Base-by-base conservation (phyloP, 2,113 vertebrate species). In the Myodes glareolus region DNA sequence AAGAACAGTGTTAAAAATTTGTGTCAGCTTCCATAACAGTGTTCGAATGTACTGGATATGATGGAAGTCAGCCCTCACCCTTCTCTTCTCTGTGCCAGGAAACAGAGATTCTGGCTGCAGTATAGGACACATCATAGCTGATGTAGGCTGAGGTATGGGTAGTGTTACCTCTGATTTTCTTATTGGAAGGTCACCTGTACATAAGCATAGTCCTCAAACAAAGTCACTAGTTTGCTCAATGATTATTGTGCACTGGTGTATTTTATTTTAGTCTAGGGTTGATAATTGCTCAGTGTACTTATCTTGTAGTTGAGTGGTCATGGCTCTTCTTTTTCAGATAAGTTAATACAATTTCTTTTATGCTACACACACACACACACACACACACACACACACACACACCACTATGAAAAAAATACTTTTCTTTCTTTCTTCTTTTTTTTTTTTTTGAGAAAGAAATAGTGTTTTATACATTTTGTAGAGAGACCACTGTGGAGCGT, bases 391-490 rank as follows among this genome's bases (percentile, higher is more conserved):
- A 47, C 47, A 50, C 29, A 52, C 47, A 23, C 50, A 36, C 77
- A 52, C 47, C 27, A 1, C 13, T 76, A 14, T 33, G 76, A 33
- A 52, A 36, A 52, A 52, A 55, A 10, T 19, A 55, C 10, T 55
- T 55, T 50, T 4, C 5, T 8, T 29, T 16, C 17, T 6, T 6
- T 9, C 16, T 58, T 84, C 63, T 84, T 8, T 29, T 16, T 9
- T 6, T 6, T 9, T 27, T 58, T 84, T 84, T 84, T 13, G 25
- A 39, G n/a, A 70, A 27, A 95, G 55, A 33, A 95, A 93, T 0
- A 39, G 65, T 55, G 86, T 97, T 98, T 98, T 97, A 1, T 96
- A 98, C 36, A 39, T 97, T 98, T 98, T 98, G 58, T 97, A 97
- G 10, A 97, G 1, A 33, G 96, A 96, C 50, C n/a, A 33, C 77